Conservation (phyloP, 2,888 invertebrate species). For the Argyresthia goedartella region DNA sequence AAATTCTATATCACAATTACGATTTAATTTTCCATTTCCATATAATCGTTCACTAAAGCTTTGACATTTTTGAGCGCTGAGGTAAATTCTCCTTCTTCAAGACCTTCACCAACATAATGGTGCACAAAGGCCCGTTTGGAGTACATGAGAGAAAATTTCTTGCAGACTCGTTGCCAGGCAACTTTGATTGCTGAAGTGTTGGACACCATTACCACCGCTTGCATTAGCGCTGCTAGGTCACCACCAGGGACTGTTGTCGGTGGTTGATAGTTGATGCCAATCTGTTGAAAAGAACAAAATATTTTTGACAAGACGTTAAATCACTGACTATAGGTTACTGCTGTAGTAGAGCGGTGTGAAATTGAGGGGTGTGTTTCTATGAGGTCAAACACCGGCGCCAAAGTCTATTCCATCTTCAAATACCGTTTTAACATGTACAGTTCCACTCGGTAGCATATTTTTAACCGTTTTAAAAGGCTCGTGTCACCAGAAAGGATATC, state of each 20-base stretch:
- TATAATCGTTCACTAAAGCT: conserved; percentile 75
- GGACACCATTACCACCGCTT: conserved; percentile 88
- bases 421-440: too few relatives aligned
- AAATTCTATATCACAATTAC: too few relatives aligned
- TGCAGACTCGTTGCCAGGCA: conserved; percentile 83
- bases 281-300: conserved; percentile 59
- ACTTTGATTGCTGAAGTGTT: conserved; percentile 84
- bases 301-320: neutral
- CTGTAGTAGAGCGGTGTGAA: neutral
- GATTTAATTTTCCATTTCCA: conserved; percentile 70
- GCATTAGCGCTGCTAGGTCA: conserved; percentile 79
- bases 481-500: too few relatives aligned
- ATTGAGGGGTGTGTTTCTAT: too few relatives aligned
- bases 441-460: too few relatives aligned
- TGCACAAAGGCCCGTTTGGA: conserved; percentile 89
- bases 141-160: conserved; percentile 87
- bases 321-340: neutral
- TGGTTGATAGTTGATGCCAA: conserved; percentile 81
- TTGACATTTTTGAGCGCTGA: conserved; percentile 74
- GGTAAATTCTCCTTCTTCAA: conserved; percentile 76
- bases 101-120: conserved; percentile 83
- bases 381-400: too few relatives aligned
- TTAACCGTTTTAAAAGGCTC: too few relatives aligned
- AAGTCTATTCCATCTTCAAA: too few relatives aligned
- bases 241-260: conserved; percentile 82